phyloP scores from a whole-genome alignment of 2,113 vertebrate species.

The Grantiella picta region DNA sequence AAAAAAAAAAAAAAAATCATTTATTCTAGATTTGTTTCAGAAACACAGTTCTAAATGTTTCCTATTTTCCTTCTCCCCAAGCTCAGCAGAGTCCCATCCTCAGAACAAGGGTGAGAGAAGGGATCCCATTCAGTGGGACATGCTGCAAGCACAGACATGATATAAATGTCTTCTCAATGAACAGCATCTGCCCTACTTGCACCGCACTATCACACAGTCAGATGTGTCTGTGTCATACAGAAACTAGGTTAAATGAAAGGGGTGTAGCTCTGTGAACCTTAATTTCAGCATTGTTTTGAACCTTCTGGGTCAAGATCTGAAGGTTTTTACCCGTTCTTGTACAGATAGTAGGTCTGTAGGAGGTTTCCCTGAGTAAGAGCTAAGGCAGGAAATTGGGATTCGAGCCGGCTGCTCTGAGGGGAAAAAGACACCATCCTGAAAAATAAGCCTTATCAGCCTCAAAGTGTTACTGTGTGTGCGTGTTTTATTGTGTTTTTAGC shows the following conservation, averaged over 20 bases:
- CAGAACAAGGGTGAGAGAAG: not conserved
- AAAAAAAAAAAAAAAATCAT: not conserved
- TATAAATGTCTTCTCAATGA: not conserved
- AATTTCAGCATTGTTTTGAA: not conserved
- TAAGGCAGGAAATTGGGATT: not conserved
- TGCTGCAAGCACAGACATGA: not conserved
- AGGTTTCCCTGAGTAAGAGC: not conserved
- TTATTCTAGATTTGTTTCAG: not conserved
- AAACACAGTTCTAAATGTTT: not conserved
- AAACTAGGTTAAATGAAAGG: constrained; percentile 52
- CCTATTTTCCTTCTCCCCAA: not conserved
- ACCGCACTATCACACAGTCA: accelerated
- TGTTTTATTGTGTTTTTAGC: not conserved
- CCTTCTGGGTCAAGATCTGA: not conserved
- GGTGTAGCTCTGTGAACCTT: not conserved
- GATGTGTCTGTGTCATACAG: constrained; percentile 23
- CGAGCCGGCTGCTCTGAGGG: not conserved
- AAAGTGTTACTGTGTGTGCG: not conserved
- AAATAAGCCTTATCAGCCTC: not conserved
- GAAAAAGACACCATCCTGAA: not conserved
- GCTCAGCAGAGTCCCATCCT: not conserved
- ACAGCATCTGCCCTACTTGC: not conserved
- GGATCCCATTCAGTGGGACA: accelerated
- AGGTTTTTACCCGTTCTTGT: not conserved
- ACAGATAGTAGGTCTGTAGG: accelerated